Percentiles rank a stretch among this genome's conserved stretches.
phyloP scores from a whole-genome alignment of 2,113 vertebrate genomes.

The Tragelaphus strepsiceros region DNA sequence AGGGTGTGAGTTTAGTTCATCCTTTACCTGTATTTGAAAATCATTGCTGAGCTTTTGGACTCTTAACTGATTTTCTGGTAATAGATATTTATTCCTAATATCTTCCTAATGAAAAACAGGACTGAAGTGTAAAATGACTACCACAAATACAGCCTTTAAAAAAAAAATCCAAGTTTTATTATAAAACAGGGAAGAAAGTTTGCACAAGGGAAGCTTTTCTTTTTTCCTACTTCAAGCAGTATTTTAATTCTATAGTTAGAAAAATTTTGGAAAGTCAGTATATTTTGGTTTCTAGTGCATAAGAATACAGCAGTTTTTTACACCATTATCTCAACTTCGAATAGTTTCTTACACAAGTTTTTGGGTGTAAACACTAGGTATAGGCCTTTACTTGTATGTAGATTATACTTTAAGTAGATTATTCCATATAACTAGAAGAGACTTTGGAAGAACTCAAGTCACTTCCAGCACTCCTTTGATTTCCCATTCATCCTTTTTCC shows the following conservation, averaged over 20 bases:
- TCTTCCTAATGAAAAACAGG: background rate
- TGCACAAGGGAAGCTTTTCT: background rate
- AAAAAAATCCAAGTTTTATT: background rate
- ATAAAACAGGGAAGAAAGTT: background rate
- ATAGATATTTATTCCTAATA: background rate
- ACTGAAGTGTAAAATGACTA: background rate
- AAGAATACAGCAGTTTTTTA: background rate
- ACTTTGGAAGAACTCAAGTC: background rate
- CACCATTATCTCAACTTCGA: background rate
- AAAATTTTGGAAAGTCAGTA: background rate
- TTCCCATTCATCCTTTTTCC: background rate
- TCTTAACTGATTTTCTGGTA: background rate
- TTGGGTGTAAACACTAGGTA: background rate
- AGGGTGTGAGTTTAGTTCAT: background rate
- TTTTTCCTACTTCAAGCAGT: background rate
- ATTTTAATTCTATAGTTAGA: background rate
- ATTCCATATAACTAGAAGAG: background rate
- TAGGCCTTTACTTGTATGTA: background rate
- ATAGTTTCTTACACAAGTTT: background rate
- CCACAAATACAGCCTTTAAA: background rate
- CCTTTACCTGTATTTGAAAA: background rate
- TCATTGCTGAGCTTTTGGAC: background rate
- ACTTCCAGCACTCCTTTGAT: background rate
- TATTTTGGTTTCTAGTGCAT: background rate
- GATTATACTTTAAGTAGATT: background rate